A percentile compares a stretch with the other conserved stretches of the same genome.
phyloP scores from a whole-genome alignment of 2,888 invertebrate species.

The Lutraria lutraria region DNA sequence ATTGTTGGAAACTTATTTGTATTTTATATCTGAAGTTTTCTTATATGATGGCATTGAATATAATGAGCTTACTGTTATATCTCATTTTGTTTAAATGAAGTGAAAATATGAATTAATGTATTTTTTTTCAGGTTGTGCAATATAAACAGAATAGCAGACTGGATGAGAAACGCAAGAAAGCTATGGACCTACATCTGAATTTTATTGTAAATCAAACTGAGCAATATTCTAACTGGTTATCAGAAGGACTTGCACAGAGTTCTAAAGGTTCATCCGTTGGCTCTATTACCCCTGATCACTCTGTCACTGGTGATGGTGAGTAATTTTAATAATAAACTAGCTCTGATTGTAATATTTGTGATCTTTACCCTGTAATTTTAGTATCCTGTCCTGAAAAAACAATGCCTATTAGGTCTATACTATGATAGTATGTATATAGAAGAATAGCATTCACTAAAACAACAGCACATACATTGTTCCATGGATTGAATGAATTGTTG shows the following conservation, averaged over 20 bases:
- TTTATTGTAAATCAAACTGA: slow-evolving; percentile 99
- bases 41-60: not conserved
- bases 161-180: slow-evolving; percentile 97
- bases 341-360: not conserved
- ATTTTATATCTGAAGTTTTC: not conserved
- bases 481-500: too few relatives aligned
- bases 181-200: slow-evolving; percentile 97
- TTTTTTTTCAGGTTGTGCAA: slow-evolving; percentile 91
- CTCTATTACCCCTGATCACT: slow-evolving; percentile 75
- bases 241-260: slow-evolving; percentile 83
- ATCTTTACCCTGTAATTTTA: too few relatives aligned
- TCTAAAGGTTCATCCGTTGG: slow-evolving; percentile 69
- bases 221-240: slow-evolving; percentile 92
- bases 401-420: too few relatives aligned
- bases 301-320: slow-evolving; percentile 79
- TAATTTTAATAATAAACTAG: not conserved
- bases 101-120: too few relatives aligned
- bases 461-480: too few relatives aligned
- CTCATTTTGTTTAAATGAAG: too few relatives aligned
- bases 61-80: not conserved
- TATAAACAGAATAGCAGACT: slow-evolving; percentile 96
- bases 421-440: too few relatives aligned
- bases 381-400: too few relatives aligned
- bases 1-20: too few relatives aligned
- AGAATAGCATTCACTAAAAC: too few relatives aligned